These are phyloP conservation scores for Ischnura elegans DNA, from an alignment of 2,888 invertebrate species.

Conservation along the genomic window DNA sequence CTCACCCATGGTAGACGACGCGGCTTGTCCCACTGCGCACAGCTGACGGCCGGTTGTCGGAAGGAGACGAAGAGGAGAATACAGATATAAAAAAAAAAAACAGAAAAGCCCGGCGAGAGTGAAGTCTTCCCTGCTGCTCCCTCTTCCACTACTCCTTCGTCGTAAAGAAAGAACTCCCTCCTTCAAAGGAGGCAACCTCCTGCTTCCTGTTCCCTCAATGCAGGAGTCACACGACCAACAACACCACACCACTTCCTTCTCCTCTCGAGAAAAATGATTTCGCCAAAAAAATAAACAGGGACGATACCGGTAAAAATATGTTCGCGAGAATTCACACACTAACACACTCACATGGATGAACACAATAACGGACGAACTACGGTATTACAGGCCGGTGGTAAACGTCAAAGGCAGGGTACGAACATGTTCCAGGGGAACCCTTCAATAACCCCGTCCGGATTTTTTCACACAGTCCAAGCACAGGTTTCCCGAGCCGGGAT, in stretches of 20 bases:
- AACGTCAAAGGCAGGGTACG: background rate
- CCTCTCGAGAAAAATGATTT: background rate
- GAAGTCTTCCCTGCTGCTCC: background rate
- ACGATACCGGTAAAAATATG: background rate
- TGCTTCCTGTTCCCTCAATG: background rate
- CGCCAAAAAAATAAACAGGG: background rate
- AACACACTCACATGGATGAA: background rate
- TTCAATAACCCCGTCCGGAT: background rate
- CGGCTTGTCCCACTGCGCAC: constrained; percentile 5
- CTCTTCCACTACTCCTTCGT: background rate
- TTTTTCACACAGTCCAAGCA: background rate
- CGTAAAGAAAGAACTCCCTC: background rate
- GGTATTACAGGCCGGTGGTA: background rate
- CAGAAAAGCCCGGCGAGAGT: background rate
- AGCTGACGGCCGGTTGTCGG: constrained; percentile 2
- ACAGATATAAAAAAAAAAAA: background rate
- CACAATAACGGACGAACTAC: background rate
- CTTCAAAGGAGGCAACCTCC: background rate
- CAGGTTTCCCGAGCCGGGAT: background rate
- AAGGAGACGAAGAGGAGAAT: background rate
- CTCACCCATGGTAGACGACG: constrained; percentile 19
- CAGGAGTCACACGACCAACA: background rate
- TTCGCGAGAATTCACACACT: background rate
- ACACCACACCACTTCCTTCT: constrained; percentile 19
- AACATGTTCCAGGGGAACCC: background rate